Evolutionary conservation across 2,888 invertebrate species (phyloP).

Genomic region (Macaria liturata): DNA sequence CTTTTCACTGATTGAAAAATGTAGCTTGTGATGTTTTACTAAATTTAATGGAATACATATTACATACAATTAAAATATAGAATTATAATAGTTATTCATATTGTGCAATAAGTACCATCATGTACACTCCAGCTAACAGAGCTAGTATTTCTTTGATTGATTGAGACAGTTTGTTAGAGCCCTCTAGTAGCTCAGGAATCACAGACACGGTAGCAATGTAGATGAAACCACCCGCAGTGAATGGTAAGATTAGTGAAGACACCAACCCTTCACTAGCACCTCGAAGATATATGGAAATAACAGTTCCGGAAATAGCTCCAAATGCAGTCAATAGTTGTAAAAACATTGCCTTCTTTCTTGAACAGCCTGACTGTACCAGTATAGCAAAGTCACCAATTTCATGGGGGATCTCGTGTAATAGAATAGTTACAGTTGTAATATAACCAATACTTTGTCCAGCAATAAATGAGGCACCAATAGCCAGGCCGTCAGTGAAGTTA

Average conservation of each 20-base stretch:
- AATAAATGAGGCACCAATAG: conserved; percentile 98
- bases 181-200: conserved; percentile 97
- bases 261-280: conserved; percentile 88
- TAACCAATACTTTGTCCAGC: conserved; percentile 94
- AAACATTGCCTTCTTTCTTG: conserved; percentile 96
- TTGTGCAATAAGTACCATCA: conserved; percentile 97
- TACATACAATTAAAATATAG: conserved; percentile 15
- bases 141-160: conserved; percentile 96
- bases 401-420: conserved; percentile 99
- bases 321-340: conserved; percentile 97
- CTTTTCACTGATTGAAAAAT: conserved; percentile 9
- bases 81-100: conserved; percentile 62
- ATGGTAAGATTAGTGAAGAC: conserved; percentile 95
- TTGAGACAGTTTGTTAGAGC: conserved; percentile 92
- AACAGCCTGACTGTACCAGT: conserved; percentile 97
- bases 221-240: conserved; percentile 99
- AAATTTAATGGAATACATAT: conserved; percentile 24
- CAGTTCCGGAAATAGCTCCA: conserved; percentile 96
- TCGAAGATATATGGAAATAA: conserved; percentile 92
- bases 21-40: conserved; percentile 41
- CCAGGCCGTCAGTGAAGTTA: conserved; percentile 99
- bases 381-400: conserved; percentile 99
- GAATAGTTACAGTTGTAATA: conserved; percentile 96
- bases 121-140: conserved; percentile 93
- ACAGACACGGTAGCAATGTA: conserved; percentile 99